A percentile compares a stretch with the other conserved stretches of the same genome.
Evolutionary conservation across 2,888 invertebrate species (phyloP).

Genomic region (Diarsia rubi): DNA sequence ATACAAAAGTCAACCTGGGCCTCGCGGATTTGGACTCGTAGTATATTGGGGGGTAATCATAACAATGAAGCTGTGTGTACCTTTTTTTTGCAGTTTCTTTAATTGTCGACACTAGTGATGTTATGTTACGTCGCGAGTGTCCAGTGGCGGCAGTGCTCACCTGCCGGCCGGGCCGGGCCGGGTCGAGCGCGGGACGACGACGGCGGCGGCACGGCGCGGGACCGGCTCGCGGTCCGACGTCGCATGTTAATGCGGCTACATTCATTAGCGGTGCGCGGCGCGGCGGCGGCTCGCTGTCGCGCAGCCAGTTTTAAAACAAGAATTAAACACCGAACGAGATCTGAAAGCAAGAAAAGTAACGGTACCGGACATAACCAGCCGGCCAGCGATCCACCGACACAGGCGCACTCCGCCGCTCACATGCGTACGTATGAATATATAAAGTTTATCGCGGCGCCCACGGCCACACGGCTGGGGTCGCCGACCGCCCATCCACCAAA

Average conservation of each 20-base stretch:
- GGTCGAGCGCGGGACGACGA: background rate
- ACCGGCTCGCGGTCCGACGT: conserved; percentile 32
- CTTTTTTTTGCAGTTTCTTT: background rate
- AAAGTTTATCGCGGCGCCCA: conserved; percentile 67
- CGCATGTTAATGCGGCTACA: conserved; percentile 63
- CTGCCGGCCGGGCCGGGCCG: background rate
- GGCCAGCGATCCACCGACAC: conserved; percentile 61
- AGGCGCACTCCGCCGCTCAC: conserved; percentile 55
- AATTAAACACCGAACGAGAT: conserved; percentile 78
- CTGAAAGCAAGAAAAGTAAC: conserved; percentile 81
- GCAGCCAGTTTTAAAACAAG: conserved; percentile 74
- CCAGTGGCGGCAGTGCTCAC: background rate
- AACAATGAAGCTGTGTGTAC: background rate
- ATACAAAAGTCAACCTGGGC: too few species aligned
- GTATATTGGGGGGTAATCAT: too few species aligned
- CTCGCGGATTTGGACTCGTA: too few species aligned
- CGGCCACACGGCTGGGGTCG: conserved; percentile 62
- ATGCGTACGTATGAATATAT: conserved; percentile 68
- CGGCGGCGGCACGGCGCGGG: conserved; percentile 5
- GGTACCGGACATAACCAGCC: conserved; percentile 76
- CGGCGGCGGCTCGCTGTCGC: conserved; percentile 62
- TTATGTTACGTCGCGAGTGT: background rate
- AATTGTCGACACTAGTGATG: background rate
- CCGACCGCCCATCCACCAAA: conserved; percentile 71
- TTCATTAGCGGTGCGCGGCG: conserved; percentile 62